Evolutionary conservation across 1,140 invertebrate genomes (phyloP).

Genomic region (Conopomorpha cramerella): DNA sequence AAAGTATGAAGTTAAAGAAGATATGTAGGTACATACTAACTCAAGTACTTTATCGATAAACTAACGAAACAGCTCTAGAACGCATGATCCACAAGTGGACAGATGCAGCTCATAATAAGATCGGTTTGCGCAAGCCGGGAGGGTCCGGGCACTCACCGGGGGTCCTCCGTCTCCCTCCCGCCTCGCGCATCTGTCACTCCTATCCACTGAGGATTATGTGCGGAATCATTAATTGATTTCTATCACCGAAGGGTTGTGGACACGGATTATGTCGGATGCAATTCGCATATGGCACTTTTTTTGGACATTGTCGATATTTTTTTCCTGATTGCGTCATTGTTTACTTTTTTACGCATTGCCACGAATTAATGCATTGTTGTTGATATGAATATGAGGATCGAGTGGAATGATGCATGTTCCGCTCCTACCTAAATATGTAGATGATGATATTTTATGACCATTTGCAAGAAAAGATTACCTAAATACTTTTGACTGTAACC

Average conservation of each 20-base stretch:
- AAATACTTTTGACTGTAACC: no score
- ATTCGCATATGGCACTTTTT: conserved; percentile 20
- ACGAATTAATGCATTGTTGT: no score
- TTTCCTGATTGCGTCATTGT: conserved; percentile 1
- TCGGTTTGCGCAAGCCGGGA: conserved; percentile 50
- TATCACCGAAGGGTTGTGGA: conserved; percentile 36
- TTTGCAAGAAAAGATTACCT: not conserved
- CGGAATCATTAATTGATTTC: conserved; percentile 52
- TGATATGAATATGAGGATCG: not conserved
- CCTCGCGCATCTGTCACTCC: conserved; percentile 50
- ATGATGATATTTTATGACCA: no score
- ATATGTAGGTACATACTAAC: not conserved
- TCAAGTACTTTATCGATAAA: conserved; percentile 12
- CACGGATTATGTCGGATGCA: conserved; percentile 19
- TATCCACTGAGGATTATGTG: conserved; percentile 36
- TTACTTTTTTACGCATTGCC: no score
- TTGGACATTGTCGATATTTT: conserved; percentile 2
- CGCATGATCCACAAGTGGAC: conserved; percentile 31
- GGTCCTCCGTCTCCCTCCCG: conserved; percentile 40
- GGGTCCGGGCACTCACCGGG: conserved; percentile 29
- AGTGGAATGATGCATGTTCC: not conserved
- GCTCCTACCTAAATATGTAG: not conserved
- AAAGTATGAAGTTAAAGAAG: not conserved
- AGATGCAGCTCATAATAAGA: conserved; percentile 38
- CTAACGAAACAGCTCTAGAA: conserved; percentile 9